Percentiles rank a stretch among this genome's conserved stretches.
Conservation (phyloP, 2,113 vertebrate species). For the Brachypteracias leptosomus region DNA sequence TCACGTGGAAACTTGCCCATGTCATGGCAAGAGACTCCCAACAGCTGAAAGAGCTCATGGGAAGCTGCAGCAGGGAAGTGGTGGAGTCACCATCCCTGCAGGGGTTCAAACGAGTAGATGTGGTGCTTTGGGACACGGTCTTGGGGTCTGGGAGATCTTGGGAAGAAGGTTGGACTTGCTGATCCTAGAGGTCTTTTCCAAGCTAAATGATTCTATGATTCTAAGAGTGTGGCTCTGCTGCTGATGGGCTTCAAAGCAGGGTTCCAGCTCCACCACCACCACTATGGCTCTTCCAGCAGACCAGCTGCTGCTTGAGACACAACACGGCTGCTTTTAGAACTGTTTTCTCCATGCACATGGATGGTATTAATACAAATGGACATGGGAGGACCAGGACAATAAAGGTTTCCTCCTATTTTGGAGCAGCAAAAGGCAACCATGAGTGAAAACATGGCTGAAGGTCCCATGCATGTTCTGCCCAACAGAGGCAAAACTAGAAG, state of each 20-base stretch:
- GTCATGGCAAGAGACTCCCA: fast-evolving
- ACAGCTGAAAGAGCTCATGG: background rate
- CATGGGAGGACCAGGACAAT: background rate
- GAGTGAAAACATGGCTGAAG: background rate
- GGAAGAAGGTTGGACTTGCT: no score
- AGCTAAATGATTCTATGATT: no score
- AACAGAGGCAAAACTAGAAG: background rate
- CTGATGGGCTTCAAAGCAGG: background rate
- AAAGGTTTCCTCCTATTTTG: background rate
- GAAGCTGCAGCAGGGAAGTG: no score
- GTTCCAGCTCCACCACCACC: background rate
- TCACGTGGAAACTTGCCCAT: background rate
- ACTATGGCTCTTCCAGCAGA: background rate
- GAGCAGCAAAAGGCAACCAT: background rate
- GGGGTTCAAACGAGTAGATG: no score
- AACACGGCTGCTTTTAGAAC: background rate
- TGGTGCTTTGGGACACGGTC: no score
- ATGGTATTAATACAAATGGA: fast-evolving
- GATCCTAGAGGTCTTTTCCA: no score
- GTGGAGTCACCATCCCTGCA: no score
- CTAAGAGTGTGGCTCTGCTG: background rate
- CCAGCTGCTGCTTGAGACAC: background rate
- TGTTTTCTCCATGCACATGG: background rate
- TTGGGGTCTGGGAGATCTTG: no score
- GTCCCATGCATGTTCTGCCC: background rate